A percentile compares a stretch with the other conserved stretches of the same genome.
phyloP scores from a whole-genome alignment of 2,888 invertebrate species.

The Hecatera dysodea region DNA sequence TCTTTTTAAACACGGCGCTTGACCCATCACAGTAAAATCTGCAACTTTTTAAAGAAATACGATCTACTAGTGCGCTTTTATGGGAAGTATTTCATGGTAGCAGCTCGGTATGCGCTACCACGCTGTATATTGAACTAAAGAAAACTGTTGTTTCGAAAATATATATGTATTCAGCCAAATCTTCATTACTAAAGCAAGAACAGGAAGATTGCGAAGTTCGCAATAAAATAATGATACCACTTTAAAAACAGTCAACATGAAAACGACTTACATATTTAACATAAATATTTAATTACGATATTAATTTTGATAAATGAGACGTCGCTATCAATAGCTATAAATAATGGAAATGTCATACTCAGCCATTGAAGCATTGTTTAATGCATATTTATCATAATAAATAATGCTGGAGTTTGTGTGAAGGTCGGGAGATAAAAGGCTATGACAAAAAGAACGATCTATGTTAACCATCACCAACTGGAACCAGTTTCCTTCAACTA shows the following conservation, averaged over 20 bases:
- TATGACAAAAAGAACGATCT: background rate
- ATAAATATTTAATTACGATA: conserved; percentile 35
- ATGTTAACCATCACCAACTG: background rate
- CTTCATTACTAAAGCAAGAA: background rate
- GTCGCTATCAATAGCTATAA: conserved; percentile 31
- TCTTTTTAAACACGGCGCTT: background rate
- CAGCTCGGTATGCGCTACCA: background rate
- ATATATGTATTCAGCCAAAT: background rate
- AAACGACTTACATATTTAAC: background rate
- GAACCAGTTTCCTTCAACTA: background rate
- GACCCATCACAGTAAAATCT: background rate
- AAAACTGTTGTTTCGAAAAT: background rate
- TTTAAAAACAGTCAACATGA: conserved; percentile 17
- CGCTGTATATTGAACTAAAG: background rate
- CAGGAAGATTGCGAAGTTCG: background rate
- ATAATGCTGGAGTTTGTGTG: conserved; percentile 4
- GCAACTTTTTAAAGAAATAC: background rate
- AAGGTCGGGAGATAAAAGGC: background rate
- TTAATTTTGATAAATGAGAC: conserved; percentile 44
- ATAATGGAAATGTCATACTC: conserved; percentile 36
- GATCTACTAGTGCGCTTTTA: no score
- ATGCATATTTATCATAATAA: conserved; percentile 29
- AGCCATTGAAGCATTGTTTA: conserved; percentile 23
- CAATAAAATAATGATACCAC: conserved; percentile 5
- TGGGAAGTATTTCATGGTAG: background rate